Base-by-base conservation (phyloP, 1,140 invertebrate species). In the Neodiprion pinetum region DNA sequence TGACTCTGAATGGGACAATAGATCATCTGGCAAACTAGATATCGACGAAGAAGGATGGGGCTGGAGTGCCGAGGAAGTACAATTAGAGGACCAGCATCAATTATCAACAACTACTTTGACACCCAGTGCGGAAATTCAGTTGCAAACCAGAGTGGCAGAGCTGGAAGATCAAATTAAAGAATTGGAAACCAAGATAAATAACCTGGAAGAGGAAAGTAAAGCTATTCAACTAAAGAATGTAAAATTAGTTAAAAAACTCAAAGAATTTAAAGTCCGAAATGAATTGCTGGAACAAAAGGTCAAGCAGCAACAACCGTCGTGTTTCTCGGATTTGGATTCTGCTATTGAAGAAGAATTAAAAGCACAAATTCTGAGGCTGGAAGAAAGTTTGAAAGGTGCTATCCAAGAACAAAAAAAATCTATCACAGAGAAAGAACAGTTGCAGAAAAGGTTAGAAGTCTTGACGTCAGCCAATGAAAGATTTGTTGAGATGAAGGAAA, bases 401-500 rank as follows among this genome's bases (percentile, higher is more conserved):
- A 87, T 82, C 70, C 85, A 87, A 65, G 91, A 92, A 67, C 79
- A 90, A 10, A 91, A 90, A 47, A 92, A 91, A 83, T 88, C 92
- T 48, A 89, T 90, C 72, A 77, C 81, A 0, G 94, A 96, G 75
- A 94, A 93, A 80, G 92, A 93, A 74, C 88, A 88, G 77, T 80
- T 95, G 8, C 76, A 89, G 17, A 95, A 95, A 80, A 91, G 91
- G 83, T 90, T 96, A 71, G 95, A 96, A 76, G 90, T 94, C 8
- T 84, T 97, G 10, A 92, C 92, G 4, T 89, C 92, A 21, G 94
- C 94, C n/a, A 95, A 96, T 82, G 94, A 96, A 53, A 90, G 92
- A 70, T 91, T 95, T 78, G 84, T 92, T 4, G 94, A 96, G 81
- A 91, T 94, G 85, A 96, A 96, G 86, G 94, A 96, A 83, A 92